Evolutionary conservation across 2,113 vertebrate species (phyloP), one percentile per base, ranked within the genome.

Genomic region (Leucopternis melanops): DNA sequence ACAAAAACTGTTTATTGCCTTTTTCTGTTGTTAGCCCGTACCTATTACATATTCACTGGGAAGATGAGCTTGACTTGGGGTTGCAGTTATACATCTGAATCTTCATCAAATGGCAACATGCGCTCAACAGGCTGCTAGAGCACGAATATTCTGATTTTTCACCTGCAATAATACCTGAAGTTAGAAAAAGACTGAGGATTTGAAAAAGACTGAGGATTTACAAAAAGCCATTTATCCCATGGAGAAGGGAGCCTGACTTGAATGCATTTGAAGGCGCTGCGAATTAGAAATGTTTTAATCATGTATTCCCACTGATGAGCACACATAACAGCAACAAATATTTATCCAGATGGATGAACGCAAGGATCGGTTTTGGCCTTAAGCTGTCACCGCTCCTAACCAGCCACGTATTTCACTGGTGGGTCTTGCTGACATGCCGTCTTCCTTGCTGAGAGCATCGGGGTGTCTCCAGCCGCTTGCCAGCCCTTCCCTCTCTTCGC

Each of bases 311-410:
- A 65, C 77, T 49, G 90, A 66, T 77, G 77, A 92, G 71, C 54
- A 55, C 31, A 67, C 74, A 80, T 70, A 90, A n/a, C 92, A 90
- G 90, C 88, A 96, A 86, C 89, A 96, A 96, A 88, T 95, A 96
- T 88, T 96, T 92, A 86, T 95, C 58, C 84, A 93, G 72, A 94
- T 66, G 81, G 86, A 93, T 84, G 58, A 85, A 90, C 10, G 5
- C 50, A 86, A 62, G 95, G 73, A 90, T 90, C 45, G n/a, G 71
- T 78, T 91, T 91, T 7, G 25, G 72, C 81, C 90, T 88, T 79
- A 75, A 97, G 94, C 88, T 96, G 81, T 94, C 71, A 86, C 82
- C 31, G 36, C 81, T 96, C 93, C 70, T 57, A 71, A 62, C 80
- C 90, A 90, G 92, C 79, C 94, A 74, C 57, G 42, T 86, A 82